Percentiles rank a stretch among this genome's conserved stretches.
These are phyloP conservation scores for Tragelaphus oryx DNA, from an alignment of 2,797 vertebrate species.

Conservation along the genomic window DNA sequence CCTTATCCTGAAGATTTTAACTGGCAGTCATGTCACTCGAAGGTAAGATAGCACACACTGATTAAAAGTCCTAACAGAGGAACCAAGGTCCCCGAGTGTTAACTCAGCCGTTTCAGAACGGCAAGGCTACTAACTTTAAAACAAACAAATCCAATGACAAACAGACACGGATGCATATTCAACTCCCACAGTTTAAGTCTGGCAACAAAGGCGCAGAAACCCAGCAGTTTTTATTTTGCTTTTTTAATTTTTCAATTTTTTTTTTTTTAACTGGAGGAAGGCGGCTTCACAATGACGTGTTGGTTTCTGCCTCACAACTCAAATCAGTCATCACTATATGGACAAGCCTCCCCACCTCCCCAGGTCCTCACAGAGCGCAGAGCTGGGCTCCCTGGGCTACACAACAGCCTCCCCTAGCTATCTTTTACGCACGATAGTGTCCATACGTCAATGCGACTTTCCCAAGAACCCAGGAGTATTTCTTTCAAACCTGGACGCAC, in stretches of 20 bases:
- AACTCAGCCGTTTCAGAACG: not conserved
- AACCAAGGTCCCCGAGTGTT: not conserved
- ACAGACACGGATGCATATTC: accelerated
- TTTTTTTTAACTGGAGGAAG: not conserved
- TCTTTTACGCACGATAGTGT: not conserved
- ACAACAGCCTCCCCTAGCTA: not conserved
- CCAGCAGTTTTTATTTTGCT: not conserved
- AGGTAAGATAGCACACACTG: accelerated
- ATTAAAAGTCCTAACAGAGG: not conserved
- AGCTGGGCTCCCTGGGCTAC: not conserved
- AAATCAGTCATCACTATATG: not conserved
- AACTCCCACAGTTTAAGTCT: not conserved
- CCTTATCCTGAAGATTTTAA: not conserved
- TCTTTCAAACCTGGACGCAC: not conserved
- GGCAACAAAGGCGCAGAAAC: not conserved
- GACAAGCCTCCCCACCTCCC: not conserved
- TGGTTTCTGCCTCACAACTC: not conserved
- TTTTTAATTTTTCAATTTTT: not conserved
- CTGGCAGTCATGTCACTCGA: not conserved
- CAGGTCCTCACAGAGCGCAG: not conserved
- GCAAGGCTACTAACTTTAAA: not conserved
- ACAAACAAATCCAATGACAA: not conserved
- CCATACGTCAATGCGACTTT: not conserved
- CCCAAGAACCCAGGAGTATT: not conserved
- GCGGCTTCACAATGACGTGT: not conserved